phyloP scores from a whole-genome alignment of 2,888 invertebrate genomes.

The Gymnosoma rotundatum region DNA sequence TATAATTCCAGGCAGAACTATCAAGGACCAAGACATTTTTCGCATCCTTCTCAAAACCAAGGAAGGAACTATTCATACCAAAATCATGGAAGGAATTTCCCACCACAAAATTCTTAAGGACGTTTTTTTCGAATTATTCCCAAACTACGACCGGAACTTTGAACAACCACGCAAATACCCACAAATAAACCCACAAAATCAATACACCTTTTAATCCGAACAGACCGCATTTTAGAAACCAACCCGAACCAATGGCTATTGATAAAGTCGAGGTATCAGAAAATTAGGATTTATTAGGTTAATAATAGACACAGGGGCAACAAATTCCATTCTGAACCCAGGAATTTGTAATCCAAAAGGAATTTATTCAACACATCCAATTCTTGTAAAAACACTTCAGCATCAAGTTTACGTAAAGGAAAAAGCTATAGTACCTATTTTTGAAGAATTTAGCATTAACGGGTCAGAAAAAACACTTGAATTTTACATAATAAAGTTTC shows the following conservation, averaged over 20 bases:
- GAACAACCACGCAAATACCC: background rate
- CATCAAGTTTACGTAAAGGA: no score
- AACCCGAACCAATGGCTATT: conserved; percentile 17
- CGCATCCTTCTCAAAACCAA: no score
- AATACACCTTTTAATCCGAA: background rate
- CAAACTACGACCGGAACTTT: no score
- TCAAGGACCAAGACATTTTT: no score
- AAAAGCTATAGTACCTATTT: conserved; percentile 15
- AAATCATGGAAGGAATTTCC: no score
- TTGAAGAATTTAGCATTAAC: conserved; percentile 1
- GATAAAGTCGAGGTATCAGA: no score
- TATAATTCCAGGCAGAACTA: no score
- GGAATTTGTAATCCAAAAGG: conserved; percentile 21
- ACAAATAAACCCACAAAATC: background rate
- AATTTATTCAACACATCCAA: no score
- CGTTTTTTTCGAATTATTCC: no score
- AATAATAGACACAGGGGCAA: conserved; percentile 34
- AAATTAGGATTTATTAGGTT: conserved; percentile 4
- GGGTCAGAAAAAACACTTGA: conserved; percentile 1
- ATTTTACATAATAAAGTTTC: background rate
- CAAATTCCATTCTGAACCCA: conserved; percentile 24
- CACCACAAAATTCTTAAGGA: no score
- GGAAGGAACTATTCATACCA: no score
- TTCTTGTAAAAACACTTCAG: no score
- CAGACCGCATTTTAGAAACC: background rate